These are phyloP conservation scores for Dryobates pubescens DNA, from an alignment of 2,797 vertebrate species.

Conservation along the genomic window DNA sequence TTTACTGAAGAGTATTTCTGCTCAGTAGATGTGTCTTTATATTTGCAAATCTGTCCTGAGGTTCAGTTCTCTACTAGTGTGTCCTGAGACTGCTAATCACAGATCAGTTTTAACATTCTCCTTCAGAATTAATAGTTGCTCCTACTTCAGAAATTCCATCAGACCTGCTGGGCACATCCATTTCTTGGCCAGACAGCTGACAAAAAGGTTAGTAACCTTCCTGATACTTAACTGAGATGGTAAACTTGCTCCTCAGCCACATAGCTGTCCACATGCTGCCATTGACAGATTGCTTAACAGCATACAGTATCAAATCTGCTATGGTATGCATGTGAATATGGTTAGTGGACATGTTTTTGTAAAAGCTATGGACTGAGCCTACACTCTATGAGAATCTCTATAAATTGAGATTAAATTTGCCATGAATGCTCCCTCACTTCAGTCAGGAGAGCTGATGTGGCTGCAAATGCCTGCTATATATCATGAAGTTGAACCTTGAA, in stretches of 20 bases:
- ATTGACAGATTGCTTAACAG: background rate
- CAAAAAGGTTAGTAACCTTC: background rate
- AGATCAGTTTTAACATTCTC: background rate
- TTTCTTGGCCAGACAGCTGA: background rate
- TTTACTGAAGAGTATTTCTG: background rate
- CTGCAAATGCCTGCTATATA: background rate
- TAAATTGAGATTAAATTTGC: background rate
- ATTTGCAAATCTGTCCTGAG: background rate
- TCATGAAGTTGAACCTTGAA: background rate
- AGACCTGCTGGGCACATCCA: background rate
- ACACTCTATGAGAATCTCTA: background rate
- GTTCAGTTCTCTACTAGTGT: background rate
- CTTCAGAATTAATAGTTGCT: background rate
- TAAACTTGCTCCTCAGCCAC: background rate
- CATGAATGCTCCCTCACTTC: background rate
- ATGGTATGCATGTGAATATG: accelerated
- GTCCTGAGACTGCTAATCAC: background rate
- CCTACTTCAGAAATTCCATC: background rate
- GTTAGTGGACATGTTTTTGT: background rate
- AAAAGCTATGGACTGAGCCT: background rate
- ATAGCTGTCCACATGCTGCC: background rate
- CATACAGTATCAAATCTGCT: background rate
- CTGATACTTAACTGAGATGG: background rate
- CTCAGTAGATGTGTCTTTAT: background rate
- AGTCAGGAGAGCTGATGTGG: background rate